Percentiles rank a stretch among this genome's conserved stretches.
Conservation (phyloP, 1,140 invertebrate species). For the Cydia strobilella region DNA sequence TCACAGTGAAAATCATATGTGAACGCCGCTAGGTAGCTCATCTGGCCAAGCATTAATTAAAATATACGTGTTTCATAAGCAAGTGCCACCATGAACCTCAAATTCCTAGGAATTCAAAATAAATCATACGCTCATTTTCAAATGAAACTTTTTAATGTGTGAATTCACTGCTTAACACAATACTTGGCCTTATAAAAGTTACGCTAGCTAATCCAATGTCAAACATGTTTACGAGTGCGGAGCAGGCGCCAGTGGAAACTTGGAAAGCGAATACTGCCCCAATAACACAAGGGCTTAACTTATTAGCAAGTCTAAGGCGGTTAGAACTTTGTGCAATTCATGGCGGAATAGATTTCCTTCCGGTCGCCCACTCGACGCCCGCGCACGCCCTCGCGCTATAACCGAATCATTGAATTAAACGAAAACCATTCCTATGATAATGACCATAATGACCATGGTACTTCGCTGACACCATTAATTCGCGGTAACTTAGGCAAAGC, state of each 20-base stretch:
- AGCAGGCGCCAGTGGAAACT: constrained; percentile 16
- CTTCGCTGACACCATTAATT: constrained; percentile 5
- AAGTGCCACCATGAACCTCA: neutral
- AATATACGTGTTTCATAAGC: too few species aligned
- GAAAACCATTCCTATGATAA: constrained; percentile 61
- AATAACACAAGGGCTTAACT: constrained; percentile 23
- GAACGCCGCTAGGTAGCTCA: too few species aligned
- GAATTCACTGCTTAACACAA: neutral
- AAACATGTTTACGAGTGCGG: constrained; percentile 26
- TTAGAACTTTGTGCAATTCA: neutral
- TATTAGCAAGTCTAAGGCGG: neutral
- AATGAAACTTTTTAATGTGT: constrained; percentile 7
- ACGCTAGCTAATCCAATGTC: constrained; percentile 26
- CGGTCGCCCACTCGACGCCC: constrained; percentile 68
- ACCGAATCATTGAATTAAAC: constrained; percentile 63
- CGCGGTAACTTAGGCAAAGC: constrained; percentile 19
- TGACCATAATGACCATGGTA: constrained; percentile 44
- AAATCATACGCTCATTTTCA: neutral
- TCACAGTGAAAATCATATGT: too few species aligned
- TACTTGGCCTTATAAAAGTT: constrained; percentile 23
- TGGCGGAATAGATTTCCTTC: constrained; percentile 61
- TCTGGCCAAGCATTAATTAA: too few species aligned
- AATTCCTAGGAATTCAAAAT: neutral
- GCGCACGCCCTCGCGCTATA: constrained; percentile 53
- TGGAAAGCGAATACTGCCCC: constrained; percentile 45